Percentiles rank a stretch among this genome's conserved stretches.
phyloP scores from a whole-genome alignment of 2,797 vertebrate genomes.

The Hippoglossus hippoglossus region DNA sequence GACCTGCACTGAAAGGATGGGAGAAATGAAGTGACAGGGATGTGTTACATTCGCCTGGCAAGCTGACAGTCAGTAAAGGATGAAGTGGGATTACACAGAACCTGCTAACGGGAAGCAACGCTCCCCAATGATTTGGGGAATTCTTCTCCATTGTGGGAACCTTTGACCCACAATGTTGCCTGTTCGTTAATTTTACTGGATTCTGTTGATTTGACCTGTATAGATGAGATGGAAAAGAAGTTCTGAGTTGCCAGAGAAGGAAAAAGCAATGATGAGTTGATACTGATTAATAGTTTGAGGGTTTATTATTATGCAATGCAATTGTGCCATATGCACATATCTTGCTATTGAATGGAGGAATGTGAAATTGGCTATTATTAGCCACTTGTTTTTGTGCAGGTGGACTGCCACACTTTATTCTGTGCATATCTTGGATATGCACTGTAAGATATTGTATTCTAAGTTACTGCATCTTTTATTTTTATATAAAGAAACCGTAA shows the following conservation, averaged over 20 bases:
- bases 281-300: constrained; percentile 18
- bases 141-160: too few species aligned
- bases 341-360: constrained; percentile 18
- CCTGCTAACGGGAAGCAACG: too few species aligned
- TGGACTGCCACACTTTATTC: not conserved
- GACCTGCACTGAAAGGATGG: not conserved
- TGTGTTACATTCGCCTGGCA: constrained; percentile 2
- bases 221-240: not conserved
- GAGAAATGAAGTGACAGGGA: constrained; percentile 3
- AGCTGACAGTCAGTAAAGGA: constrained; percentile 20
- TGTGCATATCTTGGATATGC: not conserved
- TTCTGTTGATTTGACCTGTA: too few species aligned
- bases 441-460: not conserved
- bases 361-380: not conserved
- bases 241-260: constrained; percentile 4
- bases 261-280: constrained; percentile 13
- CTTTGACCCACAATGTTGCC: too few species aligned
- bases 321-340: constrained; percentile 12
- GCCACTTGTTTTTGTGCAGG: not conserved
- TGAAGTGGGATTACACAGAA: not conserved
- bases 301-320: constrained; percentile 34
- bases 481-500: too few species aligned
- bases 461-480: not conserved
- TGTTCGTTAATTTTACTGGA: too few species aligned
- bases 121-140: too few species aligned